Conservation (phyloP, 2,797 vertebrate species). For the Syndactyla subalaris region DNA sequence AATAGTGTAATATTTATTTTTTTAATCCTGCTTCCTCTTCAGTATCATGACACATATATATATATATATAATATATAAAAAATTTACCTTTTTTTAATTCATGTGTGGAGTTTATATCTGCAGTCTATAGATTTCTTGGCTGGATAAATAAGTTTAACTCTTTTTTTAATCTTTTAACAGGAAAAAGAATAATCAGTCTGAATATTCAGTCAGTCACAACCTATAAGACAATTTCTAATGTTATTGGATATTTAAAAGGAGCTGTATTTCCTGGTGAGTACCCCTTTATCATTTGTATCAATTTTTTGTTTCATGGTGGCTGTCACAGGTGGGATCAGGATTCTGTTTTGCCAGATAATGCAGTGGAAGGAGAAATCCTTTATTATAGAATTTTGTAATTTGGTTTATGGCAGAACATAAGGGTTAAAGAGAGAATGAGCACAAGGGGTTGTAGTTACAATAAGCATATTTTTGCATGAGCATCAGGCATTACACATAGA, state of each 20-base stretch:
- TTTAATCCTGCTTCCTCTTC: neutral
- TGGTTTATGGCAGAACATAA: neutral
- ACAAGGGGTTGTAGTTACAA: neutral
- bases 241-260: conserved; percentile 89
- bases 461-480: neutral
- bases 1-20: neutral
- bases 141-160: neutral
- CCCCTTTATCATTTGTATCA: neutral
- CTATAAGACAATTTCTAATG: conserved; percentile 86
- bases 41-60: neutral
- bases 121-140: accelerated
- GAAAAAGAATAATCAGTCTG: conserved; percentile 79
- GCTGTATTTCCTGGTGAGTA: conserved; percentile 86
- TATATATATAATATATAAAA: no score
- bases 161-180: conserved; percentile 62
- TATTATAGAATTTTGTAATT: neutral
- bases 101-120: neutral
- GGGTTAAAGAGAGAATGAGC: neutral
- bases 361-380: neutral
- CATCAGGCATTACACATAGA: neutral
- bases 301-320: neutral
- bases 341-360: neutral
- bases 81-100: no score
- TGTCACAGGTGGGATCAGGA: neutral
- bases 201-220: conserved; percentile 80